phyloP scores from a whole-genome alignment of 2,113 vertebrate species.

The Pontoporia blainvillei region DNA sequence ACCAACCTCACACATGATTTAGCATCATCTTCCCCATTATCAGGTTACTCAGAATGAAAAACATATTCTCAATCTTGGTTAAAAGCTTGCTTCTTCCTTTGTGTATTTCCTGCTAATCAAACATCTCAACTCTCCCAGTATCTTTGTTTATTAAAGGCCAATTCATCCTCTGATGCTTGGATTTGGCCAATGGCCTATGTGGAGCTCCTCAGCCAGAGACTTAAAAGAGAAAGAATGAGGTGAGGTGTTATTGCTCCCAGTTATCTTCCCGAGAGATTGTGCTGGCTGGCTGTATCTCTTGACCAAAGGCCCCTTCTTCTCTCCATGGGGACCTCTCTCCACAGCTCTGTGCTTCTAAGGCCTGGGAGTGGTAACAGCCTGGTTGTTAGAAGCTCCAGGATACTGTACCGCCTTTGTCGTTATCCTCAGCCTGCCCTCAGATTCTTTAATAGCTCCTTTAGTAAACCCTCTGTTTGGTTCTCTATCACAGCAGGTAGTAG shows the following conservation, averaged over 20 bases:
- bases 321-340: background rate
- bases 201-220: background rate
- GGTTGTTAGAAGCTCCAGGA: background rate
- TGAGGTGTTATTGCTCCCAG: background rate
- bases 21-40: background rate
- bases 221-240: background rate
- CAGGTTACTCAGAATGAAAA: background rate
- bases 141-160: background rate
- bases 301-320: background rate
- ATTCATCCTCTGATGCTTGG: background rate
- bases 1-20: background rate
- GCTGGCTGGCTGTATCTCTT: background rate
- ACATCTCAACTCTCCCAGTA: background rate
- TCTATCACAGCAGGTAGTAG: background rate
- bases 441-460: background rate
- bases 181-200: background rate
- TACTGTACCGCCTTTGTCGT: background rate
- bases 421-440: background rate
- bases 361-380: background rate
- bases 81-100: background rate
- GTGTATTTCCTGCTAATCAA: background rate
- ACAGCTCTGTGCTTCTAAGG: background rate
- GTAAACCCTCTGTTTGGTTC: background rate
- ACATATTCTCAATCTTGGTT: background rate
- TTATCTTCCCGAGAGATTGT: background rate